Base-by-base conservation (phyloP, 1,140 invertebrate species). In the Sinonovacula constricta region DNA sequence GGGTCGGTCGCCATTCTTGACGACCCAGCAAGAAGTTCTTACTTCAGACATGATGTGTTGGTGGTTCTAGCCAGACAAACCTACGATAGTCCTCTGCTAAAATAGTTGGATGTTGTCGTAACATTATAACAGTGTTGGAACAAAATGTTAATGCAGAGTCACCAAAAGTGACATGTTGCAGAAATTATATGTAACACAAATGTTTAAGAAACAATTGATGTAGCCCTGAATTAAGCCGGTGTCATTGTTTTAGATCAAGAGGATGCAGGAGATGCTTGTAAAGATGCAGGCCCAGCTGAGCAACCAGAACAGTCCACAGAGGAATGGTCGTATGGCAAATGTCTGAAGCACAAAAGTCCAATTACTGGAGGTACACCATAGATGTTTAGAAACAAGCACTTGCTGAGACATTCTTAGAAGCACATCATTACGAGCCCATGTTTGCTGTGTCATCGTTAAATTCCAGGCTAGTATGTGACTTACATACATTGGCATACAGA, bases 211-310 rank as follows among this genome's bases (percentile, higher is more conserved):
- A 18, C n/a, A n/a, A 10, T n/a, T 56, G n/a, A 4, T 56, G 5
- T 10, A 56, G 5, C 5, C n/a, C 5, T 56, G n/a, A 10, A n/a
- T n/a, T n/a, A n/a, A n/a, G n/a, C 53, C 26, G 5, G n/a, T 56
- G 5, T 31, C 7, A 15, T 56, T 36, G 15, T 70, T 84, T 18
- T 79, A 86, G 85, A 83, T 88, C 30, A 74, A 82, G 57, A 68
- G 69, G 53, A 88, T 88, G 97, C 96, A 98, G 92, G 96, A 97
- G 89, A 98, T 98, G 94, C 92, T 98, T 67, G 94, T 95, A 31
- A 96, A 97, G 91, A 98, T 98, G 97, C 96, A 98, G 92, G 95
- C 97, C 85, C 96, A 97, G 92, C 93, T 98, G 12, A 36, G 69
- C 5, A 60, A 15, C 15, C 65, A 77, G 31, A 78, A 53, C 26